Percentiles rank a stretch among this genome's conserved stretches.
Conservation (phyloP, 2,113 vertebrate genomes). For the Microcebus lehilahytsara region DNA sequence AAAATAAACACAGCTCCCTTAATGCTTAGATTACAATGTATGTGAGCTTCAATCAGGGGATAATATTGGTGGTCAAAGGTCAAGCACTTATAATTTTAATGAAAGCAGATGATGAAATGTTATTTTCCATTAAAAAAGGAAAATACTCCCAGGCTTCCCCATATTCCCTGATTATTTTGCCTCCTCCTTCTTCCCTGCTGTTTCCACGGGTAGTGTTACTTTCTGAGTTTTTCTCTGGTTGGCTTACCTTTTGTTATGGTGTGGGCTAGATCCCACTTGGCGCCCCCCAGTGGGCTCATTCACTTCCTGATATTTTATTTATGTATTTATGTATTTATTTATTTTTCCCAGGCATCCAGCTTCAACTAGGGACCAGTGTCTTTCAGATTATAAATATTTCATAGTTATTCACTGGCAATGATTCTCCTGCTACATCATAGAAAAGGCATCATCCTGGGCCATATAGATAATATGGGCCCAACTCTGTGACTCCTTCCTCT, state of each 20-base stretch:
- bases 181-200: neutral
- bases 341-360: neutral
- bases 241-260: neutral
- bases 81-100: neutral
- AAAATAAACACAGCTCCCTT: fast-evolving
- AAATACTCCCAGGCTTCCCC: neutral
- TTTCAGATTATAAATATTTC: neutral
- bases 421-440: neutral
- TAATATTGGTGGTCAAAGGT: neutral
- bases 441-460: neutral
- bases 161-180: neutral
- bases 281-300: neutral
- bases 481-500: neutral
- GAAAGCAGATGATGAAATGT: neutral
- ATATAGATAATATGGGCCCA: neutral
- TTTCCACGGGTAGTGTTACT: neutral
- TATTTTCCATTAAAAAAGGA: neutral
- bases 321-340: neutral
- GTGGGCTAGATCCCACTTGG: neutral
- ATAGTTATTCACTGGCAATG: neutral
- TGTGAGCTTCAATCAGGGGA: neutral
- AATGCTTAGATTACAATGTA: neutral
- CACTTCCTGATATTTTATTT: neutral
- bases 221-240: neutral
- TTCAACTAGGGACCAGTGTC: neutral